Evolutionary conservation across 1,140 invertebrate species (phyloP), one percentile per base, ranked within the genome.

Genomic region (Ips nitidus): DNA sequence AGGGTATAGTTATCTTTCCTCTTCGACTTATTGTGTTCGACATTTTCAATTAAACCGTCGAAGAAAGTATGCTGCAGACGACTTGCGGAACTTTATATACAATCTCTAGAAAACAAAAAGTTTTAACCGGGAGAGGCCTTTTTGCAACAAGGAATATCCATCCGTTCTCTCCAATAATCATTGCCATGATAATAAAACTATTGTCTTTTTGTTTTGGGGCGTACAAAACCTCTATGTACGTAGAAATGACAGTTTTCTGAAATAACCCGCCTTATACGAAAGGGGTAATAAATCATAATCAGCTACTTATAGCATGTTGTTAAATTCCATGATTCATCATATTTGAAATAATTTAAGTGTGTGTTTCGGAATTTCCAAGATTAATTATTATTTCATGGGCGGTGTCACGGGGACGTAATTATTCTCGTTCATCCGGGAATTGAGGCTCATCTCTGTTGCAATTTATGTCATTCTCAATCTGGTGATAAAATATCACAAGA

Each of bases 301-400:
- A 63, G 61, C 61, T 63, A 63, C 61, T 63, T 63, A 63, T 63
- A 63, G 45, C 45, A 52, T 63, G 61, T 63, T 63, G 61, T 63
- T 63, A 63, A 63, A 63, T 63, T 52, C 40, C 61, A 63, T 63
- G 61, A 63, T 63, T 63, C 61, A 63, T 63, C 61, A 63, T 22
- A 63, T 63, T 63, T 52, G 45, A 50, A 52, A 63, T 63, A 63
- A 63, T 63, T 63, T 52, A 37, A 63, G 61, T 63, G 61, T 63
- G 36, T 63, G 61, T 63, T 63, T 63, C 52, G 52, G 61, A 63
- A 63, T 60, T 60, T 52, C 42, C 42, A 63, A 63, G 61, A 63
- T 63, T 63, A 63, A 63, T 63, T 63, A 63, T 63, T 39, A 63
- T 63, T 63, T 63, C 61, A 57, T 57, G 41, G 36, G 22, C 55